A percentile compares a stretch with the other conserved stretches of the same genome.
Evolutionary conservation across 2,888 invertebrate genomes (phyloP).

Genomic region (Caradrina kadenii): DNA sequence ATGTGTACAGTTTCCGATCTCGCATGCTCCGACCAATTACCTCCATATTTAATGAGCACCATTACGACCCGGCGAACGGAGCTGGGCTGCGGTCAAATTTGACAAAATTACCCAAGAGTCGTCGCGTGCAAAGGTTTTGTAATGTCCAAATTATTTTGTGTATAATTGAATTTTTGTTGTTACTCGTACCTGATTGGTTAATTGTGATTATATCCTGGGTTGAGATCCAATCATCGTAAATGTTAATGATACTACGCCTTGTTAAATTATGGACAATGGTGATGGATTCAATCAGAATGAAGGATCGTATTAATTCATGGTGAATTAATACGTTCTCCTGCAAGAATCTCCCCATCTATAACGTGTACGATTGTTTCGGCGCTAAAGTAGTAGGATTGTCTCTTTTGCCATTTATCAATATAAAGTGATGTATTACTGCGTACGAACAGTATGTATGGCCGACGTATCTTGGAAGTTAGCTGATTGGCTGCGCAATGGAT

Average conservation of each 20-base stretch:
- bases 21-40: constrained; percentile 71
- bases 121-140: constrained; percentile 54
- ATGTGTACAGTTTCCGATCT: constrained; percentile 54
- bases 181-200: constrained; percentile 44
- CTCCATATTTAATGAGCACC: constrained; percentile 67
- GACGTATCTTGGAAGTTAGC: too few species aligned
- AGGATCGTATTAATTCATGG: background rate
- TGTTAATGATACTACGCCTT: constrained; percentile 36
- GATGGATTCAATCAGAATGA: constrained; percentile 12
- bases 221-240: constrained; percentile 40
- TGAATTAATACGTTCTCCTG: too few species aligned
- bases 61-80: constrained; percentile 60
- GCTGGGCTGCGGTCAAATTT: constrained; percentile 66
- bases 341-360: too few species aligned
- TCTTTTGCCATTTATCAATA: too few species aligned
- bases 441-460: too few species aligned
- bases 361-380: too few species aligned
- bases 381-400: too few species aligned
- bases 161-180: constrained; percentile 56
- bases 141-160: constrained; percentile 52
- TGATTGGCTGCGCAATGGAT: too few species aligned
- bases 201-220: constrained; percentile 45
- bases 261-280: constrained; percentile 14
- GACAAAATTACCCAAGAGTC: constrained; percentile 67
- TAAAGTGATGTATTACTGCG: too few species aligned